Base-by-base conservation (phyloP, 2,888 invertebrate species). In the Leptinotarsa rubiginosa region DNA sequence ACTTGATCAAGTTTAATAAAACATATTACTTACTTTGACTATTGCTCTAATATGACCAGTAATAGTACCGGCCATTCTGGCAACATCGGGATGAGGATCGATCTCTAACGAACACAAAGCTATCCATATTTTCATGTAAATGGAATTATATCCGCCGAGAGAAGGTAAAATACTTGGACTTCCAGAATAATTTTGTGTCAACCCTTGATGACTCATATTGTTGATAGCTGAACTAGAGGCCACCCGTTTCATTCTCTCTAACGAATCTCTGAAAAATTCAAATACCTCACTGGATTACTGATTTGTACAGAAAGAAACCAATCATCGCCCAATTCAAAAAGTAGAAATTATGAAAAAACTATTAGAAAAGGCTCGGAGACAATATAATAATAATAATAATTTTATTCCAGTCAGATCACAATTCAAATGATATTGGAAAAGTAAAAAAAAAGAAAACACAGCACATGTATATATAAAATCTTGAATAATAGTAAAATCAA, bases 121-220 rank as follows among this genome's bases (percentile, higher is more conserved):
- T 81, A 92, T 91, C 98, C 98, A 99, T 73, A 98, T 91, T 88
- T 95, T 95, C 88, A 93, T 93, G 88, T 97, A 97, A 72, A 97
- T 93, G 16, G 95, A 95, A 25, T 93, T 86, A 85, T 92, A 93
- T 2, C 91, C 89, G 7, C 62, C 69, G 47, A 91, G 83, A 75
- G 89, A 89, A 59, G 90, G 88, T 70, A 90, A 84, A 75, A 89
- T 88, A 25, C 90, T 89, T 54, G 86, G 83, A 49, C 82, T 83
- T 2, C 81, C 79, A 16, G 78, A 68, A 41, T 70, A 62, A 52
- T 20, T 77, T 62, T 80, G 79, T 47, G 79, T 78, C 74, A 81
- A 80, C 25, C 76, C 65, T 22, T 78, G 75, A 18, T 81, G 81
- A 18, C 31, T 22, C 84, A 91, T 87, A 81, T 91, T 92, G 78